Base-by-base conservation (phyloP, 1,140 invertebrate species). In the Gonioctena quinquepunctata region DNA sequence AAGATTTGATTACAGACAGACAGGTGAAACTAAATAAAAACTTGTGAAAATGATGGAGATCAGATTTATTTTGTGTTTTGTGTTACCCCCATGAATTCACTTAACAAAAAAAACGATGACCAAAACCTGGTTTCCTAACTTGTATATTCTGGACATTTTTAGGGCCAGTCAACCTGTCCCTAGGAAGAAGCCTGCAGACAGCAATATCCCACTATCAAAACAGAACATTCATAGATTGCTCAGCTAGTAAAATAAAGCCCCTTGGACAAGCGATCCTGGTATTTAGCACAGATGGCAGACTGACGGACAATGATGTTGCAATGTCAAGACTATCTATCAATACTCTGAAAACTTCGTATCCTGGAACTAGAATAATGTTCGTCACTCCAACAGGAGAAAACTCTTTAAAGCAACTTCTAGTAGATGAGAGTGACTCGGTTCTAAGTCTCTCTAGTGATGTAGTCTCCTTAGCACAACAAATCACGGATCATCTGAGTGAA, bases 91-190 rank as follows among this genome's bases (percentile, higher is more conserved):
- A n/a, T n/a, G n/a, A n/a, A n/a, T n/a, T n/a, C n/a, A n/a, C n/a
- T n/a, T n/a, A n/a, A n/a, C n/a, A n/a, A n/a, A n/a, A n/a, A n/a
- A n/a, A n/a, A n/a, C n/a, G n/a, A n/a, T n/a, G n/a, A n/a, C n/a
- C n/a, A n/a, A n/a, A n/a, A n/a, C n/a, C n/a, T n/a, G n/a, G n/a
- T n/a, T n/a, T n/a, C n/a, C n/a, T n/a, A n/a, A n/a, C n/a, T n/a
- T n/a, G n/a, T n/a, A n/a, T n/a, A n/a, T n/a, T n/a, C n/a, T n/a
- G n/a, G n/a, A n/a, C n/a, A n/a, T 13, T 77, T 77, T 49, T 60
- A 81, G 80, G 79, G 77, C 78, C 77, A 48, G 66, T 66, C 13
- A 72, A 74, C 18, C 67, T 81, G 18, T 71, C 71, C 21, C 66
- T 81, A n/a, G 25, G 65, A 3, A 56, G 52, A 6, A 76, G 76